Base-by-base conservation (phyloP, 2,797 vertebrate species). In the Sebastes wilsoni region DNA sequence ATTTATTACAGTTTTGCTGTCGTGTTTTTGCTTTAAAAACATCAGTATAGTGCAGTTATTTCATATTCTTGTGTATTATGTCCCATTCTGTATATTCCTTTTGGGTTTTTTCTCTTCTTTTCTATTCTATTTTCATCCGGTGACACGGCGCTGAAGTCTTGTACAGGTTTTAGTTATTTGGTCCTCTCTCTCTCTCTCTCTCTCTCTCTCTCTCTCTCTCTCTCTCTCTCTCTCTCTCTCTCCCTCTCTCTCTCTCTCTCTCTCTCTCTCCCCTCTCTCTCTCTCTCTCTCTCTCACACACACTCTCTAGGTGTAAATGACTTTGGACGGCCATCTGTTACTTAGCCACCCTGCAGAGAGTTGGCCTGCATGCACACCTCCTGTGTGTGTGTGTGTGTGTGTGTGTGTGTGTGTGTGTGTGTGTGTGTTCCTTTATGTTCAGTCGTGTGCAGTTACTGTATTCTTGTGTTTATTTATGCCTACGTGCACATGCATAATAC, bases 251-350 rank as follows among this genome's bases (percentile, higher is more conserved):
- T 28, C 1, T 28, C 30, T 3, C 30, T 8, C 30, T 32, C 30
- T 8, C 30, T 2, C 30, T 30, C 30, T 30, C 28, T 7, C 28
- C 7, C 28, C 6, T 8, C 28, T 28, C 28, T 6, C 28, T 28
- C 28, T 30, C 28, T 30, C 28, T 30, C 30, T 1, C 30, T 8
- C 30, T 32, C 85, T 82, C 66, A 68, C 58, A 77, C 85, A 82
- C 66, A 66, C 58, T 77, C 81, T 91, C 86, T 90, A 90, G 91
- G 93, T 95, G 92, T 94, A 94, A 95, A 95, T 95, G 94, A 95
- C 94, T 94, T 95, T 95, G 93, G 92, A 89, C 72, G 87, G 87
- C 94, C 94, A 95, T 94, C 94, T 95, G 94, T 94, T 95, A 91
- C 87, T 84, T 25, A 89, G 93, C 92, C 92, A 75, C 92, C 94